These are phyloP conservation scores for Brachirus orientalis DNA, from an alignment of 2,113 vertebrate genomes.

Conservation along the genomic window DNA sequence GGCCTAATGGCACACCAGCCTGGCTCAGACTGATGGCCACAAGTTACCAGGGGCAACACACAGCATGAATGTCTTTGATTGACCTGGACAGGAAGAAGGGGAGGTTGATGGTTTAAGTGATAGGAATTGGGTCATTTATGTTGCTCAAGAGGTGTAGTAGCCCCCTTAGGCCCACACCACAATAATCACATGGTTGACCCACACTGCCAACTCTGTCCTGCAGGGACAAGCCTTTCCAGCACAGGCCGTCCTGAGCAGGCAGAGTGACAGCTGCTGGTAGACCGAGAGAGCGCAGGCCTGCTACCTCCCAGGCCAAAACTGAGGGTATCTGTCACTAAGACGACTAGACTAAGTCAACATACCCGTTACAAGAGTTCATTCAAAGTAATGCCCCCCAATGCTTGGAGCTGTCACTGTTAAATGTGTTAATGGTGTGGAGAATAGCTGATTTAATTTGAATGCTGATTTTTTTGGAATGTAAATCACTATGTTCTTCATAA, in stretches of 20 bases:
- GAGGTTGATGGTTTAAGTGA: slow-evolving; percentile 64
- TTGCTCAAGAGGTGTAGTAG: slow-evolving; percentile 59
- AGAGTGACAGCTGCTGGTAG: slow-evolving; percentile 75
- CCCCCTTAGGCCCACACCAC: slow-evolving; percentile 24
- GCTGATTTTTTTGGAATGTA: slow-evolving; percentile 39
- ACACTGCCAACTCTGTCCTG: slow-evolving; percentile 49
- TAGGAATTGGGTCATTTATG: slow-evolving; percentile 57
- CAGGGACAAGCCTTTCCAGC: slow-evolving; percentile 51
- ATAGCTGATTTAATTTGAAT: slow-evolving; percentile 63
- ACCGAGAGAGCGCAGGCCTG: slow-evolving; percentile 45
- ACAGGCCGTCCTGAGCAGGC: slow-evolving; percentile 33
- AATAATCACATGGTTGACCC: slow-evolving; percentile 57
- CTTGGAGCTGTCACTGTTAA: slow-evolving; percentile 46
- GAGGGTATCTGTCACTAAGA: slow-evolving; percentile 60
- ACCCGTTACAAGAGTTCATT: slow-evolving; percentile 42
- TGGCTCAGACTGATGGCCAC: slow-evolving; percentile 42
- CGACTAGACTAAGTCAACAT: slow-evolving; percentile 58
- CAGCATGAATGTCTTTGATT: slow-evolving; percentile 64
- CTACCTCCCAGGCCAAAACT: slow-evolving; percentile 48
- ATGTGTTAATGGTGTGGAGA: slow-evolving; percentile 58
- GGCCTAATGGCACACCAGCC: slow-evolving; percentile 53
- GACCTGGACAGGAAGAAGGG: slow-evolving; percentile 56
- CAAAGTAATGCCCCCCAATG: slow-evolving; percentile 56
- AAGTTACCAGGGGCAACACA: slow-evolving; percentile 64
- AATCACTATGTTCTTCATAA: slow-evolving; percentile 15